Conservation (phyloP, 2,888 invertebrate species). For the Cryptocephalus moraei region DNA sequence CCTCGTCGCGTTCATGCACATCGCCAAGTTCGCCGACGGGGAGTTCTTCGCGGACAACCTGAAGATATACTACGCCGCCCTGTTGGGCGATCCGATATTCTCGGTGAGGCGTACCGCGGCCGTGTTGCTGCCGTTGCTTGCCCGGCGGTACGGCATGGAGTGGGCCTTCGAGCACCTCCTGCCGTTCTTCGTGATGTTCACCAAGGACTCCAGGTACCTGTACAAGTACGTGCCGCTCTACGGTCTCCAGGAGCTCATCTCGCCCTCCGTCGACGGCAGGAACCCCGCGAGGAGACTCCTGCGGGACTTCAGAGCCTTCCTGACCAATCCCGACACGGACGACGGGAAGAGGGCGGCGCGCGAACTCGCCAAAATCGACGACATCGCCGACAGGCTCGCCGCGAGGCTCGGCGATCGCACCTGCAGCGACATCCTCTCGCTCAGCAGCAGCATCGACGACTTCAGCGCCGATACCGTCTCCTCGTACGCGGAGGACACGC, state of each 20-base stretch:
- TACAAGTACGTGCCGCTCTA: constrained; percentile 29
- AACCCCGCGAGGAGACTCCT: constrained; percentile 14
- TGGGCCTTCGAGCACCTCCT: constrained; percentile 28
- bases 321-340: constrained; percentile 8
- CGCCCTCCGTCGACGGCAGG: constrained; percentile 21
- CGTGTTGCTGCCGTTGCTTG: constrained; percentile 29
- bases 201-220: constrained; percentile 27
- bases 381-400: constrained; percentile 15
- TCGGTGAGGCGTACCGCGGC: constrained; percentile 31
- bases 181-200: constrained; percentile 24
- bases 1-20: constrained; percentile 28
- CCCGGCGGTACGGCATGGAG: constrained; percentile 29
- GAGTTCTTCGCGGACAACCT: constrained; percentile 30
- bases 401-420: constrained; percentile 19
- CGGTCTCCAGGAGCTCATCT: constrained; percentile 30
- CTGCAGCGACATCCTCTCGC: constrained; percentile 11
- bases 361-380: constrained; percentile 9
- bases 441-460: constrained; percentile 16
- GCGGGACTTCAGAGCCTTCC: constrained; percentile 14
- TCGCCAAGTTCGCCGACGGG: constrained; percentile 24
- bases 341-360: constrained; percentile 6
- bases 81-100: constrained; percentile 30
- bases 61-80: constrained; percentile 26
- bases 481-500: constrained; percentile 29
- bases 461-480: constrained; percentile 19